These are phyloP conservation scores for Sycophaga agraensis DNA, from an alignment of 1,140 invertebrate genomes.

Conservation along the genomic window DNA sequence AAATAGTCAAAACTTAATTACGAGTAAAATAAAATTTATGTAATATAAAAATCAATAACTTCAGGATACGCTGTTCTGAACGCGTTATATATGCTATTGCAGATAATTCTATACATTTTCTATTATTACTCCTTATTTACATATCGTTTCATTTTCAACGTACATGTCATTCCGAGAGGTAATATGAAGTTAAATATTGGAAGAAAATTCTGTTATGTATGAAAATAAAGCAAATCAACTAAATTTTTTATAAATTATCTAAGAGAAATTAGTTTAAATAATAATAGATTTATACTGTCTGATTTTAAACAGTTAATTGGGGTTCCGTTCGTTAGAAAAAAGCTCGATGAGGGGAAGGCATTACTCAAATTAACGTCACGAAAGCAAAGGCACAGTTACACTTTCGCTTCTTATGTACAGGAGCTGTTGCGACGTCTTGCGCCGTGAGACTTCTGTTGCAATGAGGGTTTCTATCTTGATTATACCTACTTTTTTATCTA, in stretches of 20 bases:
- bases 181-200: too few relatives aligned
- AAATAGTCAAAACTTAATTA: too few relatives aligned
- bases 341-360: neutral
- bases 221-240: too few relatives aligned
- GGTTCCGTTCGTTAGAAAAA: neutral
- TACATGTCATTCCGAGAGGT: too few relatives aligned
- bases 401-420: conserved; percentile 15
- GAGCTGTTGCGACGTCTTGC: neutral
- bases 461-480: conserved; percentile 3
- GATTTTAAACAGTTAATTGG: conserved; percentile 19
- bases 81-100: too few relatives aligned
- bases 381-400: neutral
- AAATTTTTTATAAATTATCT: conserved; percentile 10
- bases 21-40: too few relatives aligned
- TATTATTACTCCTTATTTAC: too few relatives aligned
- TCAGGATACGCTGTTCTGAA: too few relatives aligned
- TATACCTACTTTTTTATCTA: conserved; percentile 8
- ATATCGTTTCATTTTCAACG: too few relatives aligned
- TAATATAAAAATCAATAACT: too few relatives aligned
- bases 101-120: too few relatives aligned
- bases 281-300: neutral
- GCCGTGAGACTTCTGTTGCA: conserved; percentile 7
- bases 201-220: too few relatives aligned
- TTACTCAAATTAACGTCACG: conserved; percentile 17
- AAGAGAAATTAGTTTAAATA: conserved; percentile 2